Base-by-base conservation (phyloP, 2,888 invertebrate genomes). In the Cephus spinipes region DNA sequence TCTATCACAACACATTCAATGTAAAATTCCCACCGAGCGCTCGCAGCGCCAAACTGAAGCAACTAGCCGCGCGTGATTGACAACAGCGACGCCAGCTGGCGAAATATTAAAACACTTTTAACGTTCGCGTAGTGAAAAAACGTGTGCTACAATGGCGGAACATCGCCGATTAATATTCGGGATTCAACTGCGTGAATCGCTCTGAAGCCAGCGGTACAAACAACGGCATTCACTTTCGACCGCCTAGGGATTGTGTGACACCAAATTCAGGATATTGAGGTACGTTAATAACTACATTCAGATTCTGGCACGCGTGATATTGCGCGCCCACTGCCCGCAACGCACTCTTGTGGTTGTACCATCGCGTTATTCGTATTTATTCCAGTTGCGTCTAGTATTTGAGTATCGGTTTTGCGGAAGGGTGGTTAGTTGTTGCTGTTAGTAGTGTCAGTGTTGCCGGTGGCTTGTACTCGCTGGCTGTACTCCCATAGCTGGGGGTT, bases 121-220 rank as follows among this genome's bases (percentile, higher is more conserved):
- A 73, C 73, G 73, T 77, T 69, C 68, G 73, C 74, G 74, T 79
- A 74, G 76, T 68, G 74, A 73, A 36, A 36, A 40, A 73, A 30
- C 74, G 11, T 76, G 68, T 31, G 73, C 71, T 55, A 40, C 69
- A 73, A 68, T 68, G 74, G 73, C 69, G 76, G 74, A 73, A 73
- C 71, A 74, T 35, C 81, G 81, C 83, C 81, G 80, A 83, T 85
- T 88, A 87, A 88, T 88, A 88, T 88, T 87, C 87, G 87, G 84
- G 80, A 77, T 81, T 83, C 80, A 83, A 81, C 82, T 79, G 77
- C 76, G 80, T 76, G 81, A 74, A 85, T 83, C 81, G 76, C 77
- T 84, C 84, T 77, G 76, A 81, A 81, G 85, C 84, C 84, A 81
- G 74, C 40, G 15, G 6, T 40, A 15, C 40, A 40, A 40, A 15